phyloP scores from a whole-genome alignment of 2,113 vertebrate genomes.

The Cervus canadensis region DNA sequence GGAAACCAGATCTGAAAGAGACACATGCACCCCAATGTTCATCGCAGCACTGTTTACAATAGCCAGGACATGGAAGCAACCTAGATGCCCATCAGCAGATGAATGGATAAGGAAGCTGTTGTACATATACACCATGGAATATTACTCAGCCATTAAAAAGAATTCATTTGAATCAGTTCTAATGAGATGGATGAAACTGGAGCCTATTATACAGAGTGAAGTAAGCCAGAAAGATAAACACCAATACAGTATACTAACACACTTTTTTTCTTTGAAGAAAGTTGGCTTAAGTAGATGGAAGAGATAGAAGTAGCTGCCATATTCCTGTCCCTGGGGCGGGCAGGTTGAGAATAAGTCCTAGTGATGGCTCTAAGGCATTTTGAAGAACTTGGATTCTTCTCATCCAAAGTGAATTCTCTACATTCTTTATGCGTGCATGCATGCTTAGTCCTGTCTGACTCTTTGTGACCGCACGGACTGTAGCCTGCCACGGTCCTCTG shows the following conservation, averaged over 20 bases:
- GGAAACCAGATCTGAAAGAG: too few species aligned
- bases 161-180: too few species aligned
- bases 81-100: too few species aligned
- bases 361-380: not conserved
- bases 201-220: too few species aligned
- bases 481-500: not conserved
- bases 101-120: too few species aligned
- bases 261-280: not conserved
- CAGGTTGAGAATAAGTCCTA: not conserved
- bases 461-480: not conserved
- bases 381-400: not conserved
- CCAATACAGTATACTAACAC: not conserved
- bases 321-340: not conserved
- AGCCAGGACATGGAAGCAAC: too few species aligned
- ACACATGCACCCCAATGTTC: too few species aligned
- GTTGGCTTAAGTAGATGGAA: not conserved
- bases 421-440: rapidly evolving
- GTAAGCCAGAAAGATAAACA: too few species aligned
- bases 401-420: not conserved
- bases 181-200: too few species aligned
- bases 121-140: too few species aligned
- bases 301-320: not conserved
- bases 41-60: too few species aligned
- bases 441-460: not conserved
- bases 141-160: too few species aligned